Evolutionary conservation across 2,113 vertebrate species (phyloP).

Genomic region (Rostratula benghalensis): DNA sequence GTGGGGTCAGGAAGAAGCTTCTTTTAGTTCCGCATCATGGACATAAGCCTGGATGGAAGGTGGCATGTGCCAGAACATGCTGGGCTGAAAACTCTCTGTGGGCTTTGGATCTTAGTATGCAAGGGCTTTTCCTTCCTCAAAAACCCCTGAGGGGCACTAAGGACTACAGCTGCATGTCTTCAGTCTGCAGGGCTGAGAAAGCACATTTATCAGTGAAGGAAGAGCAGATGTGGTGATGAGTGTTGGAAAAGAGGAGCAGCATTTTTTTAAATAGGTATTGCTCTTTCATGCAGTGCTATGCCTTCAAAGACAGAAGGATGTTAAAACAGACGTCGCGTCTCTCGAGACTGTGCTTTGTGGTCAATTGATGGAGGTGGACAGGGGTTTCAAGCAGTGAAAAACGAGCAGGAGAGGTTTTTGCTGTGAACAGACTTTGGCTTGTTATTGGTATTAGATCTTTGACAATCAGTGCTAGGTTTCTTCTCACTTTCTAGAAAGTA

Average conservation of each 20-base stretch:
- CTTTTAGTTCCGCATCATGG: rapidly evolving
- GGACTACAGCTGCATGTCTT: background rate
- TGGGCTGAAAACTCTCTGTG: background rate
- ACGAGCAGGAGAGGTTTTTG: background rate
- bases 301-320: background rate
- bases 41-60: rapidly evolving
- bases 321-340: background rate
- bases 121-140: background rate
- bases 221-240: background rate
- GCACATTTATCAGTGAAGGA: background rate
- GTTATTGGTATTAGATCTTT: background rate
- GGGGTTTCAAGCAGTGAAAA: background rate
- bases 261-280: background rate
- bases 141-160: background rate
- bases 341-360: background rate
- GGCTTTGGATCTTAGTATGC: background rate
- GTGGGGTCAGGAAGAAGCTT: background rate
- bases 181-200: background rate
- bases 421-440: background rate
- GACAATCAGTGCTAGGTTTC: background rate
- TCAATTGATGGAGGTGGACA: background rate
- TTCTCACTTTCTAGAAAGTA: background rate
- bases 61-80: background rate
- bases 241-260: background rate
- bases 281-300: background rate